Conservation (phyloP, 2,113 vertebrate genomes). For the Ceratotherium simum region DNA sequence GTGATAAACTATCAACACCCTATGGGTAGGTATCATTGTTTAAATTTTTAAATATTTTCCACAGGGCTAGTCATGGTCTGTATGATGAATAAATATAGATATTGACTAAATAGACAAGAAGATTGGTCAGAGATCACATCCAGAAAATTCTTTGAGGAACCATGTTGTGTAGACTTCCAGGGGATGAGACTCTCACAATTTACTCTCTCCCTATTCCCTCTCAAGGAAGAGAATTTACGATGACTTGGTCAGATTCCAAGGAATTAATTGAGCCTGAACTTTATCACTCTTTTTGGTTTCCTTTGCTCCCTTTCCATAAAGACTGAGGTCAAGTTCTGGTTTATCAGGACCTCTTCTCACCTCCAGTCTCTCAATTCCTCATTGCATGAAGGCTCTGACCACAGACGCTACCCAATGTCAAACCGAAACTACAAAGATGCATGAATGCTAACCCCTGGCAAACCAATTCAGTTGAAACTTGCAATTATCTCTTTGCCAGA, state of each 20-base stretch:
- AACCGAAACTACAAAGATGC: not conserved
- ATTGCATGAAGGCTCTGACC: not conserved
- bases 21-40: not conserved
- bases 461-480: not conserved
- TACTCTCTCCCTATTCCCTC: not conserved
- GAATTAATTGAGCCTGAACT: not conserved
- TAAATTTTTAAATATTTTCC: not conserved
- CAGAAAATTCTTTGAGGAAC: not conserved
- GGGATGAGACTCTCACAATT: not conserved
- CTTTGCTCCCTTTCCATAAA: not conserved
- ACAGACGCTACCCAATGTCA: not conserved
- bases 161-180: not conserved
- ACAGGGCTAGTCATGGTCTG: not conserved
- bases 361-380: not conserved
- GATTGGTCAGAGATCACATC: not conserved
- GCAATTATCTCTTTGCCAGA: not conserved
- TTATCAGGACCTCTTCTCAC: not conserved
- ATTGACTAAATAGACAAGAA: not conserved
- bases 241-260: not conserved
- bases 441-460: not conserved
- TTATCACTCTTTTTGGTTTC: not conserved
- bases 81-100: not conserved
- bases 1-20: not conserved
- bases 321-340: not conserved
- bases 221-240: not conserved